Conservation (phyloP, 2,113 vertebrate genomes). For the Vulpes lagopus region DNA sequence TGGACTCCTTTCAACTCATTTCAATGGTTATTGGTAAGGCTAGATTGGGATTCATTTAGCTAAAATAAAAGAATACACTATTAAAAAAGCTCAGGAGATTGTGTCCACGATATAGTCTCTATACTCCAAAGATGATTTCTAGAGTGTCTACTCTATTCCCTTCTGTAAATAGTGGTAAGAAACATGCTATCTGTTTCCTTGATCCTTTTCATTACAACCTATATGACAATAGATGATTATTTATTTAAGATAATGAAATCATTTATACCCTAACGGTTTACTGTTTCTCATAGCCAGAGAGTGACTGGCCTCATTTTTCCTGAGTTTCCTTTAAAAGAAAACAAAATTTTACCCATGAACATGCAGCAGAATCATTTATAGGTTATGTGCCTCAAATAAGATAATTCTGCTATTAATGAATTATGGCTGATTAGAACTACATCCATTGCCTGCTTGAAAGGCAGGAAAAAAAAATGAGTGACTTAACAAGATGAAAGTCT, state of each 20-base stretch:
- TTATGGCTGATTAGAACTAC: neutral
- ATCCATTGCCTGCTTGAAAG: neutral
- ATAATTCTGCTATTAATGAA: neutral
- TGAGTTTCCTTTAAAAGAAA: slow-evolving; percentile 31
- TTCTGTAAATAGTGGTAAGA: neutral
- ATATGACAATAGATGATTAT: neutral
- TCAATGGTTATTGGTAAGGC: neutral
- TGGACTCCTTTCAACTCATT: neutral
- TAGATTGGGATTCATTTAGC: neutral
- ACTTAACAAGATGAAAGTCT: neutral
- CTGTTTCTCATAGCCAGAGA: neutral
- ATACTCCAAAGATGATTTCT: neutral
- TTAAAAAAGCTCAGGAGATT: neutral
- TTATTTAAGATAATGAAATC: slow-evolving; percentile 4
- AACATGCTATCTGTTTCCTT: neutral
- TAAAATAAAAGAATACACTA: neutral
- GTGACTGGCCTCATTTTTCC: neutral
- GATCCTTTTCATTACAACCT: neutral
- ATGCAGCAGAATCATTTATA: neutral
- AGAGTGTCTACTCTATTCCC: neutral
- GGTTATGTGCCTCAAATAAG: neutral
- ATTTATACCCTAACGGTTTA: neutral
- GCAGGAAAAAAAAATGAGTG: slow-evolving; percentile 9
- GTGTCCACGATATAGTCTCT: neutral
- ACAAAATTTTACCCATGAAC: neutral